These are phyloP conservation scores for Habropoda laboriosa DNA, from an alignment of 1,140 invertebrate genomes.

Conservation along the genomic window DNA sequence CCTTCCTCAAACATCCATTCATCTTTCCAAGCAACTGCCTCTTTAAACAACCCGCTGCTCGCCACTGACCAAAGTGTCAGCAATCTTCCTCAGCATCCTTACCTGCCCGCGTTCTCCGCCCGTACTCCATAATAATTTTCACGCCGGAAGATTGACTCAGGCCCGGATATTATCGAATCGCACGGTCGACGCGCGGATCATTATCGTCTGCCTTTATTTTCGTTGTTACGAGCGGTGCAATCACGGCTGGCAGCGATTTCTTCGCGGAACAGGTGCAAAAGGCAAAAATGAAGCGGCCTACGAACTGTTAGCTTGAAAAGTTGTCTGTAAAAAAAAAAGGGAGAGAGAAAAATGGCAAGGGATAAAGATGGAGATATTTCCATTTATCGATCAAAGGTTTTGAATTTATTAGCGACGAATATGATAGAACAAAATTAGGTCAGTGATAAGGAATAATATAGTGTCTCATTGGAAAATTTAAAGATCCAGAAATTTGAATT, in stretches of 20 bases:
- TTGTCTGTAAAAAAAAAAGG: neutral
- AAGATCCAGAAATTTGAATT: no score
- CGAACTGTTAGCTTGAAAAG: neutral
- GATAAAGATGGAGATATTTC: no score
- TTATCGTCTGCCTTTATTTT: neutral
- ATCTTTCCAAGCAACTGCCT: neutral
- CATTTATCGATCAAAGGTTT: no score
- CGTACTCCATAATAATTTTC: neutral
- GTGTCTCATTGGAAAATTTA: no score
- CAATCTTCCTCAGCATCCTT: neutral
- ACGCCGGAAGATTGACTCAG: neutral
- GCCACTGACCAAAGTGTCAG: neutral
- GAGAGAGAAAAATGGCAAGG: neutral
- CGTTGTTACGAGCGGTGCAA: conserved; percentile 12
- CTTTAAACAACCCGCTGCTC: neutral
- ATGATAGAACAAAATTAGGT: no score
- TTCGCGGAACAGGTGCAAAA: conserved; percentile 23
- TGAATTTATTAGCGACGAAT: no score
- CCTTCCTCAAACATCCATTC: no score
- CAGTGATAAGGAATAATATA: no score
- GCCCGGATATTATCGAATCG: conserved; percentile 8
- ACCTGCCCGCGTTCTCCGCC: neutral
- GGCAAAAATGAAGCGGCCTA: neutral
- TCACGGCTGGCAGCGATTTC: neutral
- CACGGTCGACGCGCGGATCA: conserved; percentile 3